A percentile compares a stretch with the other conserved stretches of the same genome.
Conservation (phyloP, 2,888 invertebrate species). For the Thysanoteuthis rhombus region DNA sequence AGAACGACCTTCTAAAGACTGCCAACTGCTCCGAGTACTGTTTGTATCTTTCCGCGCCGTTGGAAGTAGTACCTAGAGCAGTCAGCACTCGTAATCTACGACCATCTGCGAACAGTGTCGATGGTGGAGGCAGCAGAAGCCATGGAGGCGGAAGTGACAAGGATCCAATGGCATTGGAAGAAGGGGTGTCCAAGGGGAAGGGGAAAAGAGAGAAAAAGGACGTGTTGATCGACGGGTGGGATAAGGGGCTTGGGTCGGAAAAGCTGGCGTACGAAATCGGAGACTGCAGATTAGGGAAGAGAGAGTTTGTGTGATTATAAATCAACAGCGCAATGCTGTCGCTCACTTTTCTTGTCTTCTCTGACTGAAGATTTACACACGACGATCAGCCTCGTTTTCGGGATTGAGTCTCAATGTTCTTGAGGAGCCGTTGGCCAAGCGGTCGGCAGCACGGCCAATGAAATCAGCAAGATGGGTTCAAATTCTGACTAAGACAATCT, state of each 20-base stretch:
- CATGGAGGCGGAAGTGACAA: not conserved
- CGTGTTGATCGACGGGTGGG: not conserved
- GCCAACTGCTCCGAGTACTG: not conserved
- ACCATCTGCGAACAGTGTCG: not conserved
- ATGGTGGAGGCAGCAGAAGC: not conserved
- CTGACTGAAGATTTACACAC: not conserved
- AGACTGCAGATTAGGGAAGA: not conserved
- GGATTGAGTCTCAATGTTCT: not conserved
- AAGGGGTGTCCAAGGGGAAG: not conserved
- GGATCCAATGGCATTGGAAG: not conserved
- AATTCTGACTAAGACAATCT: too few species aligned
- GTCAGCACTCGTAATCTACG: not conserved
- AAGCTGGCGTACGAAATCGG: not conserved
- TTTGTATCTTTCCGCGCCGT: not conserved
- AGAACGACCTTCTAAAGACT: not conserved
- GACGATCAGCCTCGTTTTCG: not conserved
- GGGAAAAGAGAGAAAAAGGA: not conserved
- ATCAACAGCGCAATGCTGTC: not conserved
- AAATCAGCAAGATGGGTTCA: too few species aligned
- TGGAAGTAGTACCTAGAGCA: not conserved
- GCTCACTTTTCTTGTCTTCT: not conserved
- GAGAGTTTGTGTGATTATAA: not conserved
- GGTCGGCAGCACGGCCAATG: too few species aligned
- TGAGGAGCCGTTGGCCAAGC: too few species aligned
- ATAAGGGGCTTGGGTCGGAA: not conserved